phyloP scores from a whole-genome alignment of 1,140 invertebrate genomes.

The Lanistes nyassanus region DNA sequence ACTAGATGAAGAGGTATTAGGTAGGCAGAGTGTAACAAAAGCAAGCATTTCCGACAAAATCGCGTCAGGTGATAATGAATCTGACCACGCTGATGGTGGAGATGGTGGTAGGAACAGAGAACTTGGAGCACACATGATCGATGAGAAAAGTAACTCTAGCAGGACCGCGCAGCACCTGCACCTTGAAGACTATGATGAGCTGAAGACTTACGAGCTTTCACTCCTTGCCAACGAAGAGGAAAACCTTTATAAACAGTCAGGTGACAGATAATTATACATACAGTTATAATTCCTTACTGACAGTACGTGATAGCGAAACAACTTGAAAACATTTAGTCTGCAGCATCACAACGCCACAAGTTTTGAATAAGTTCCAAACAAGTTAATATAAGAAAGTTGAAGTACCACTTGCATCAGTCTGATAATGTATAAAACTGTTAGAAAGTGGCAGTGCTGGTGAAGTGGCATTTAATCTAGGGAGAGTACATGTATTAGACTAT shows the following conservation, averaged over 20 bases:
- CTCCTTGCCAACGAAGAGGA: conserved; percentile 12
- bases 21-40: not conserved
- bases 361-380: no score
- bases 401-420: no score
- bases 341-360: no score
- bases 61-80: no score
- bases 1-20: not conserved
- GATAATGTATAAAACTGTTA: no score
- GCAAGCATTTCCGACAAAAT: no score
- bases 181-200: not conserved
- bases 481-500: no score
- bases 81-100: no score
- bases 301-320: not conserved
- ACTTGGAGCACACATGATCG: not conserved
- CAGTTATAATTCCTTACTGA: not conserved
- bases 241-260: not conserved
- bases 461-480: no score
- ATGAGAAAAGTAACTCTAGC: no score
- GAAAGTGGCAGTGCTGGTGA: no score
- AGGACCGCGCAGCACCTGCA: not conserved
- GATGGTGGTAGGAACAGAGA: not conserved
- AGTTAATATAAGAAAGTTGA: no score
- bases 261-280: not conserved
- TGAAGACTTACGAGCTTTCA: not conserved
- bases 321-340: not conserved